These are phyloP conservation scores for Nemoura dubitans DNA, from an alignment of 2,888 invertebrate species.

Conservation along the genomic window DNA sequence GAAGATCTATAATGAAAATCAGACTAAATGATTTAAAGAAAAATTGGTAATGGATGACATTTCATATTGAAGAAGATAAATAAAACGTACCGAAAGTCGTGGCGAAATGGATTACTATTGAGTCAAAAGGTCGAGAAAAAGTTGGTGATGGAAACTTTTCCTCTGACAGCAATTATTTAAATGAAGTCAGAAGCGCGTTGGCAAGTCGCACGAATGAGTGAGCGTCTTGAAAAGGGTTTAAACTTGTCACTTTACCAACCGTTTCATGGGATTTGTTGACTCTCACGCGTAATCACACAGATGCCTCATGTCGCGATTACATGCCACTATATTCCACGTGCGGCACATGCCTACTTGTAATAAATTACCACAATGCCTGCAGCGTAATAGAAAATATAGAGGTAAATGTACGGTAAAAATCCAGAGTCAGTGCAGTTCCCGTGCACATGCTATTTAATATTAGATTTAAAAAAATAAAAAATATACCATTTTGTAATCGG, in stretches of 20 bases:
- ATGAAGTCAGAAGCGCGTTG: conserved; percentile 37
- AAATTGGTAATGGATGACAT: conserved; percentile 42
- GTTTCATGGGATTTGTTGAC: conserved; percentile 37
- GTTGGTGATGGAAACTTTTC: conserved; percentile 36
- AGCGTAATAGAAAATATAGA: neutral
- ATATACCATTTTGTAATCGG: too few relatives aligned
- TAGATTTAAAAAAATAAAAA: too few relatives aligned
- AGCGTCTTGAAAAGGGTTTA: conserved; percentile 21
- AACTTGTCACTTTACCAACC: conserved; percentile 40
- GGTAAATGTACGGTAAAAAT: neutral
- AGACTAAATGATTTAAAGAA: conserved; percentile 40
- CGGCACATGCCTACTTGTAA: neutral
- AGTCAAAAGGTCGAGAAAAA: conserved; percentile 30
- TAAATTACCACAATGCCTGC: neutral
- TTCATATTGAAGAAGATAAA: conserved; percentile 40
- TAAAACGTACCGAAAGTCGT: conserved; percentile 29
- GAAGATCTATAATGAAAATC: conserved; percentile 43
- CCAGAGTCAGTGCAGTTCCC: neutral
- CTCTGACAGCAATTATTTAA: conserved; percentile 42
- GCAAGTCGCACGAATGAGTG: conserved; percentile 32
- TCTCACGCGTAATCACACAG: conserved; percentile 13
- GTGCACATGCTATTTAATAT: too few relatives aligned
- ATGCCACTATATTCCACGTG: neutral
- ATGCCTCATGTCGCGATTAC: neutral
- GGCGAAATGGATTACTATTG: conserved; percentile 39